phyloP scores from a whole-genome alignment of 1,140 invertebrate species.

The Trachelipus rathkii region DNA sequence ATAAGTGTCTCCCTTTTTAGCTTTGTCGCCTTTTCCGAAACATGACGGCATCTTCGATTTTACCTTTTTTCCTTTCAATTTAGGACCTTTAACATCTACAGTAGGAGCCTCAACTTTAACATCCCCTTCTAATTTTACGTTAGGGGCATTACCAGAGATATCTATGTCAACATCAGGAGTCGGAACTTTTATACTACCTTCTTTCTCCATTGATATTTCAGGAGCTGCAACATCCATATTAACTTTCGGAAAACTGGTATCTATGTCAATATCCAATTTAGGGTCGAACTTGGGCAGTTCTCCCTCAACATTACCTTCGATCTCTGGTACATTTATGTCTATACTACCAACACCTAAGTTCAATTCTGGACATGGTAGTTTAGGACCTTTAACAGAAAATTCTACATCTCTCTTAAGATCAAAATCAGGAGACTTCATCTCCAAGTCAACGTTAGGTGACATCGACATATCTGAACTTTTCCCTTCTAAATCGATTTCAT shows the following conservation, averaged over 20 bases:
- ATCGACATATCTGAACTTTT: too few species aligned
- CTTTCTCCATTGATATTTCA: too few species aligned
- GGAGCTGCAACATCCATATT: too few species aligned
- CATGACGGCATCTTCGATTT: not conserved
- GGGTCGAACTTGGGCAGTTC: too few species aligned
- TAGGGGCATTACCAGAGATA: too few species aligned
- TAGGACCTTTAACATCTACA: too few species aligned
- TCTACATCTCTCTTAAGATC: too few species aligned
- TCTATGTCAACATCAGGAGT: slow-evolving; percentile 5
- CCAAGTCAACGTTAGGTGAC: not conserved
- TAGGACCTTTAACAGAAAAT: not conserved
- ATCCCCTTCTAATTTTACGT: too few species aligned
- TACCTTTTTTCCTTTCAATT: not conserved
- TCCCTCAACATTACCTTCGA: too few species aligned
- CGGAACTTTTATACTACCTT: not conserved
- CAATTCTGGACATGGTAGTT: not conserved
- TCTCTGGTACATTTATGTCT: slow-evolving; percentile 2
- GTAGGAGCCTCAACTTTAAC: too few species aligned
- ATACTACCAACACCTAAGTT: slow-evolving; percentile 17
- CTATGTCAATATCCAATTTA: too few species aligned
- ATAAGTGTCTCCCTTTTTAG: slow-evolving; percentile 3
- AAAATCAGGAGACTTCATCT: not conserved
- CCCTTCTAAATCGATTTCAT: not conserved
- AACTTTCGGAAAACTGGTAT: too few species aligned
- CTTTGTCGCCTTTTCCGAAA: not conserved